Conservation (phyloP, 2,797 vertebrate species). For the Trachops cirrhosus region DNA sequence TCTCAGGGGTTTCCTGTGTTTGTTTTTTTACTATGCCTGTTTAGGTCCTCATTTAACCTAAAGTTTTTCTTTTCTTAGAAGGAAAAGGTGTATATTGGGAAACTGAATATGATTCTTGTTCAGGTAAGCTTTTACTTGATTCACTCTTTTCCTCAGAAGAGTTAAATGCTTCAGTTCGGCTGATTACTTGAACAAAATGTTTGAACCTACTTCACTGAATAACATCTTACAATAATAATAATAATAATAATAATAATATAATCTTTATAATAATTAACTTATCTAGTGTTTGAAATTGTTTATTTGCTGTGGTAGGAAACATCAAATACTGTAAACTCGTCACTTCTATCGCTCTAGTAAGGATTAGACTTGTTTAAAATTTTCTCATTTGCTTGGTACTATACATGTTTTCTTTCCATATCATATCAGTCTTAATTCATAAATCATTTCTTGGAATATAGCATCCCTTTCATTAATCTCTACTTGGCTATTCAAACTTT, state of each 20-base stretch:
- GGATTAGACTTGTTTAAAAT: background rate
- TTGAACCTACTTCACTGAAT: background rate
- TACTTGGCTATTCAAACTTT: background rate
- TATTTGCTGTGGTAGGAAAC: background rate
- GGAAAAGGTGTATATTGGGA: slow-evolving; percentile 97
- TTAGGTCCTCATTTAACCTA: slow-evolving; percentile 9
- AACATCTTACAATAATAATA: background rate
- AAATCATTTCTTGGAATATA: background rate
- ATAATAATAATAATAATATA: too few relatives aligned
- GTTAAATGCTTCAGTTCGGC: background rate
- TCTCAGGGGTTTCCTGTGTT: background rate
- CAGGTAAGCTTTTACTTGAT: slow-evolving; percentile 86
- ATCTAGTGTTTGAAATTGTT: background rate
- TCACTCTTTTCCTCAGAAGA: accelerated
- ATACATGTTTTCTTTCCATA: background rate
- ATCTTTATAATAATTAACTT: background rate
- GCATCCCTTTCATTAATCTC: background rate
- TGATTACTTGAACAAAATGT: background rate
- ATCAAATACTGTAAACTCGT: background rate
- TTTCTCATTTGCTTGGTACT: background rate
- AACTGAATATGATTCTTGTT: slow-evolving; percentile 99
- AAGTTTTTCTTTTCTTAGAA: slow-evolving; percentile 84
- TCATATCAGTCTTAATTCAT: background rate
- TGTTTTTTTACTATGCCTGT: background rate
- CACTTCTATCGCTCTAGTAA: background rate